Percentiles rank a stretch among this genome's conserved stretches.
Conservation (phyloP, 2,797 vertebrate species). For the Thunnus albacares region DNA sequence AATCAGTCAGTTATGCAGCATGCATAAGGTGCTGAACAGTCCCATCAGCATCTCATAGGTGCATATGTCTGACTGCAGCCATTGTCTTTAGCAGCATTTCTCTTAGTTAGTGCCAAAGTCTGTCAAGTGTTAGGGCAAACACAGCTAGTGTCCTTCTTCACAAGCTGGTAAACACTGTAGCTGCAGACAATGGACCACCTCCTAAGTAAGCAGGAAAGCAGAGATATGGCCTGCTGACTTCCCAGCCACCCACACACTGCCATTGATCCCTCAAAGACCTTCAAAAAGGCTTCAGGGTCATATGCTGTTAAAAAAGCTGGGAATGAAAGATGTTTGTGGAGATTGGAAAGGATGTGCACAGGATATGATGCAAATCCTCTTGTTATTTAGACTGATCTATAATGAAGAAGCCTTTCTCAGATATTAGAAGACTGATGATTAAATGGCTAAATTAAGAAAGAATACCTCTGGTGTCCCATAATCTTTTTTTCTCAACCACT, state of each 20-base stretch:
- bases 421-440: constrained; percentile 8
- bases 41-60: constrained; percentile 41
- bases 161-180: constrained; percentile 46
- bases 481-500: background rate
- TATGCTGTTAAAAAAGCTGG: constrained; percentile 23
- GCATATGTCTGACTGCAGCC: constrained; percentile 34
- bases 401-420: constrained; percentile 10
- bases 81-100: constrained; percentile 40
- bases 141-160: constrained; percentile 27
- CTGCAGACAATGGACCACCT: constrained; percentile 51
- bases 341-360: constrained; percentile 13
- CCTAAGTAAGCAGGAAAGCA: constrained; percentile 27
- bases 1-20: background rate
- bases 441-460: constrained; percentile 36
- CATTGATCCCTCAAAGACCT: constrained; percentile 33
- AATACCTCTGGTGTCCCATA: constrained; percentile 17
- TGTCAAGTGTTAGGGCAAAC: constrained; percentile 45
- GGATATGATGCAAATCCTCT: constrained; percentile 22
- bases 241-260: constrained; percentile 20
- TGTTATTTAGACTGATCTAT: background rate
- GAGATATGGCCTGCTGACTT: constrained; percentile 22
- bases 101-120: constrained; percentile 39
- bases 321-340: background rate
- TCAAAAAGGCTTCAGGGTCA: constrained; percentile 43
- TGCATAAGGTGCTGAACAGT: constrained; percentile 42